phyloP scores from a whole-genome alignment of 2,113 vertebrate genomes.

The Rhinoptilus africanus region DNA sequence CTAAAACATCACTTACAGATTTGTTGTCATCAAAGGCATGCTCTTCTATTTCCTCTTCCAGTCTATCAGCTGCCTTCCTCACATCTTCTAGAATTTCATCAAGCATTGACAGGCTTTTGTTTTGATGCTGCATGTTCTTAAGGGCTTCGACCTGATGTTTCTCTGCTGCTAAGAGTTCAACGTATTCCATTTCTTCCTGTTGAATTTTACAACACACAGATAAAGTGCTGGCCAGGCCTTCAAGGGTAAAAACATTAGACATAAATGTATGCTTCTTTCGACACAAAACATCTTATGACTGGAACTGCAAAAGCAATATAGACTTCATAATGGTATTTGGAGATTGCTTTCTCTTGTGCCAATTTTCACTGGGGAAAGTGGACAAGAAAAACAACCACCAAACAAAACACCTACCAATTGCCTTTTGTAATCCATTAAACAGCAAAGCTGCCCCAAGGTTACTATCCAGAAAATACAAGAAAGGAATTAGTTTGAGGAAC shows the following conservation, averaged over 20 bases:
- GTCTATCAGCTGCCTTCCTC: constrained; percentile 88
- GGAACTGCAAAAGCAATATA: background rate
- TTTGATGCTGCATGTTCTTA: constrained; percentile 85
- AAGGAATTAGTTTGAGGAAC: background rate
- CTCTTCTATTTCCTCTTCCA: constrained; percentile 95
- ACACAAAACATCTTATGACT: background rate
- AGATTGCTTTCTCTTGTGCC: background rate
- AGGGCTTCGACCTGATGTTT: constrained; percentile 92
- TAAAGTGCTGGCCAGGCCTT: background rate
- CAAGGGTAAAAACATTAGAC: background rate
- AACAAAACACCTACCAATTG: background rate
- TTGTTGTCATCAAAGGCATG: constrained; percentile 96
- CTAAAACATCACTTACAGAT: constrained; percentile 74
- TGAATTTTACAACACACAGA: background rate
- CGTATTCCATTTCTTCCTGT: constrained; percentile 94
- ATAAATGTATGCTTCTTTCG: background rate
- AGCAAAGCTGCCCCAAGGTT: background rate
- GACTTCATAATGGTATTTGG: background rate
- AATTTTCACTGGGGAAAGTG: background rate
- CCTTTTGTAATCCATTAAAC: background rate
- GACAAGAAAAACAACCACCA: background rate
- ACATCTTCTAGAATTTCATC: constrained; percentile 97
- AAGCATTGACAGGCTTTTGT: constrained; percentile 91
- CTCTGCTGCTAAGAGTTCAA: constrained; percentile 93
- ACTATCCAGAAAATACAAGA: background rate